Evolutionary conservation across 2,113 vertebrate species (phyloP).

Genomic region (Emydura subglobosa): DNA sequence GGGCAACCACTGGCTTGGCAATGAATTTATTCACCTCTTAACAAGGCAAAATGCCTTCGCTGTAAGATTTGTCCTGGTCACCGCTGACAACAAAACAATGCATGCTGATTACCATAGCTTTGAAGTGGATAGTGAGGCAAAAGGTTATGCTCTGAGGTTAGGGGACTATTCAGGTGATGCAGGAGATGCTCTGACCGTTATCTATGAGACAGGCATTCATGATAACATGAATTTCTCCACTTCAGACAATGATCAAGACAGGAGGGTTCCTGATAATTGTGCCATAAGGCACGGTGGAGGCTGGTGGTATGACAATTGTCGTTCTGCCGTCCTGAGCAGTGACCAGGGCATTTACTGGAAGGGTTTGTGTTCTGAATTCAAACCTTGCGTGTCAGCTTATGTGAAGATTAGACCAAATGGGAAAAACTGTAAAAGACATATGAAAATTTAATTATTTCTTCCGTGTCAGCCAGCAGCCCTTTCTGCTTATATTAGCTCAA

Average conservation of each 20-base stretch:
- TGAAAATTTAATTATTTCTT: slow-evolving; percentile 13
- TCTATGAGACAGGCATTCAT: neutral
- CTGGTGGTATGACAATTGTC: slow-evolving; percentile 22
- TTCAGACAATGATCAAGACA: neutral
- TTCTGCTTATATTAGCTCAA: neutral
- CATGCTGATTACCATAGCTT: neutral
- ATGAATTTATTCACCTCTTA: slow-evolving; percentile 8
- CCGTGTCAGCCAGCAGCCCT: neutral
- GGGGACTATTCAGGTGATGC: neutral
- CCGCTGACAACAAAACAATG: neutral
- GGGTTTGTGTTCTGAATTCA: neutral
- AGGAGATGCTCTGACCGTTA: neutral
- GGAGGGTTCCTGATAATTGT: neutral
- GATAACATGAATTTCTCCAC: slow-evolving; percentile 40
- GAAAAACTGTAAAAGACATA: neutral
- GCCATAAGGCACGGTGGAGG: neutral
- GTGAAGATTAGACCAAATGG: slow-evolving; percentile 25
- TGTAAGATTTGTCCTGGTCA: neutral
- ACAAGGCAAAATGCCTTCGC: slow-evolving; percentile 16
- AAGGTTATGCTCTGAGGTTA: neutral
- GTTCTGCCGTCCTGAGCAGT: slow-evolving; percentile 11
- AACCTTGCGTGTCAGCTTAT: neutral
- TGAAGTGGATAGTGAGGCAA: neutral
- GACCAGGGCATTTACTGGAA: slow-evolving; percentile 42
- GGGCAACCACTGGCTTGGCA: slow-evolving; percentile 21